Evolutionary conservation across 2,888 invertebrate genomes (phyloP).

Genomic region (Monopis laevigella): DNA sequence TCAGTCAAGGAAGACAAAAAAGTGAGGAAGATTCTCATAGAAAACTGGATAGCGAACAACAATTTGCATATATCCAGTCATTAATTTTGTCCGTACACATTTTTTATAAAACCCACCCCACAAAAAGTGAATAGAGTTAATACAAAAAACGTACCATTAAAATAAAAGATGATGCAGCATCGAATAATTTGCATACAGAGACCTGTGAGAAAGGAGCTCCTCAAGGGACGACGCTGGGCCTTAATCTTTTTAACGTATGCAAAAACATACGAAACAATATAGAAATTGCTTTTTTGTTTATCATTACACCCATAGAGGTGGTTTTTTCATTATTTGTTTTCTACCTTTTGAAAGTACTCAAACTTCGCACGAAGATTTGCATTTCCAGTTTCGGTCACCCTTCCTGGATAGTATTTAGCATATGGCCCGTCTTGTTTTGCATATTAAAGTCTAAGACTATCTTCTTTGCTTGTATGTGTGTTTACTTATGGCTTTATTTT

Average conservation of each 20-base stretch:
- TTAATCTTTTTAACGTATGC: slow-evolving; percentile 21
- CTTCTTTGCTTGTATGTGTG: slow-evolving; percentile 36
- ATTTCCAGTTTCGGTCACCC: slow-evolving; percentile 54
- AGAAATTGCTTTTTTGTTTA: slow-evolving; percentile 58
- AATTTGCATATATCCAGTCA: slow-evolving; percentile 57
- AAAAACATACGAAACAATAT: slow-evolving; percentile 39
- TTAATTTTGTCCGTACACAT: slow-evolving; percentile 48
- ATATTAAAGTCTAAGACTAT: slow-evolving; percentile 52
- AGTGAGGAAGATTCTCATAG: slow-evolving; percentile 38
- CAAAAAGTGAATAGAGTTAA: slow-evolving; percentile 40
- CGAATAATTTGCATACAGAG: slow-evolving; percentile 50
- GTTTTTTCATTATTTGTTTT: slow-evolving; percentile 60
- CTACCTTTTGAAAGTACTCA: slow-evolving; percentile 23
- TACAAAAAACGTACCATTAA: slow-evolving; percentile 62
- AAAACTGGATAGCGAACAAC: slow-evolving; percentile 22
- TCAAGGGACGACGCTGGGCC: slow-evolving; percentile 40
- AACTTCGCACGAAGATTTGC: slow-evolving; percentile 64
- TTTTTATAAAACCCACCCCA: slow-evolving; percentile 39
- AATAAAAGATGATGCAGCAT: slow-evolving; percentile 62
- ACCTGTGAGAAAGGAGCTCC: slow-evolving; percentile 48
- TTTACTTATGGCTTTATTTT: slow-evolving; percentile 60
- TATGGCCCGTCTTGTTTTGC: slow-evolving; percentile 32
- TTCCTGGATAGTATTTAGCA: slow-evolving; percentile 27
- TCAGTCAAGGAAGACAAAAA: slow-evolving; percentile 4
- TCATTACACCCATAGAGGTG: slow-evolving; percentile 54